Evolutionary conservation across 2,797 vertebrate genomes (phyloP).

Genomic region (Melanotaenia pygmaea): DNA sequence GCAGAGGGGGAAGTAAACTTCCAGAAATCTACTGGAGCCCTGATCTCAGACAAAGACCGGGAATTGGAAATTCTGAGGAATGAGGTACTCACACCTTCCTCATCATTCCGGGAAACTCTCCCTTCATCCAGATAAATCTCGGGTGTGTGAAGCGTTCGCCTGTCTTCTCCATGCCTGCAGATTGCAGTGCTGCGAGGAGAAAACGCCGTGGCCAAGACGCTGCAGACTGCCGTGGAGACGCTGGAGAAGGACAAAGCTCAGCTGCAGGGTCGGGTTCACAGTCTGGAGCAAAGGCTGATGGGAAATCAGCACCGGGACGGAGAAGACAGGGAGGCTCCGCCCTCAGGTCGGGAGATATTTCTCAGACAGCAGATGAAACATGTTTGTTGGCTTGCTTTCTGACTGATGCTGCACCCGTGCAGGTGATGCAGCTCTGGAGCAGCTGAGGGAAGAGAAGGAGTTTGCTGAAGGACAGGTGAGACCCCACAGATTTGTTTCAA

Average conservation of each 20-base stretch:
- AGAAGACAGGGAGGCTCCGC: constrained; percentile 61
- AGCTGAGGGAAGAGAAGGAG: constrained; percentile 89
- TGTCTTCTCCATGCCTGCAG: constrained; percentile 68
- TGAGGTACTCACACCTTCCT: constrained; percentile 81
- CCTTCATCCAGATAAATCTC: neutral
- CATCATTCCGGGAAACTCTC: neutral
- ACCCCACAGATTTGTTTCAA: accelerated
- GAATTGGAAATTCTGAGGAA: constrained; percentile 92
- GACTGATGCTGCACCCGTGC: constrained; percentile 6
- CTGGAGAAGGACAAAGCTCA: constrained; percentile 92
- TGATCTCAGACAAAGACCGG: constrained; percentile 90
- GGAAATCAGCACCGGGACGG: constrained; percentile 80
- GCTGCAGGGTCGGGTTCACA: constrained; percentile 89
- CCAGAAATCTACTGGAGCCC: constrained; percentile 84
- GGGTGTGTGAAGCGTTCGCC: neutral
- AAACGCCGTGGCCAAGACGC: constrained; percentile 89
- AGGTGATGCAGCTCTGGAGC: constrained; percentile 85
- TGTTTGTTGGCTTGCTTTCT: constrained; percentile 6
- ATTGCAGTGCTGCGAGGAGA: constrained; percentile 90
- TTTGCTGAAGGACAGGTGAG: constrained; percentile 93
- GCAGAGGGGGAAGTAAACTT: constrained; percentile 82
- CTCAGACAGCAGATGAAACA: neutral
- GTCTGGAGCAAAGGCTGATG: constrained; percentile 89
- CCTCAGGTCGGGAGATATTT: constrained; percentile 82
- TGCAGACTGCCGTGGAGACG: constrained; percentile 90